Percentiles rank a stretch among this genome's conserved stretches.
Conservation (phyloP, 2,888 invertebrate genomes). For the Microplitis deprimator region DNA sequence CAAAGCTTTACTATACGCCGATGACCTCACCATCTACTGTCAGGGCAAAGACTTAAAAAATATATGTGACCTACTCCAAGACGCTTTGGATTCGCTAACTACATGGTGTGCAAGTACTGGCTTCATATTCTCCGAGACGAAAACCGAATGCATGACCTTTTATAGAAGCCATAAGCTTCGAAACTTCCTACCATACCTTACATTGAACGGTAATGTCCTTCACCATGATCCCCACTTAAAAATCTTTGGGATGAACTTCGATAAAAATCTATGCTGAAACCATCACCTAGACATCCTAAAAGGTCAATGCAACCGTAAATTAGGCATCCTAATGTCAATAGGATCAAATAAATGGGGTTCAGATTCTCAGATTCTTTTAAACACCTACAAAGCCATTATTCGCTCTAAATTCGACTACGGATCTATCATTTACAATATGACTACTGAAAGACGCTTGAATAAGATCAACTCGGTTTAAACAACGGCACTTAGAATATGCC, state of each 20-base stretch:
- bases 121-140: background rate
- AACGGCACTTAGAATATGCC: slow-evolving; percentile 20
- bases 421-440: slow-evolving; percentile 35
- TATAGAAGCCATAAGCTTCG: background rate
- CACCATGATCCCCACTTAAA: background rate
- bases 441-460: background rate
- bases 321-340: too few species aligned
- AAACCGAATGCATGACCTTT: background rate
- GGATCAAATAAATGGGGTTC: too few species aligned
- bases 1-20: too few species aligned
- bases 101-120: background rate
- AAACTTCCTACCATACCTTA: background rate
- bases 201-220: background rate
- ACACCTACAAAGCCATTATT: too few species aligned
- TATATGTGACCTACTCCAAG: too few species aligned
- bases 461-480: slow-evolving; percentile 20
- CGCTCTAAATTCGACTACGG: slow-evolving; percentile 42
- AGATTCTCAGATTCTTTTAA: too few species aligned
- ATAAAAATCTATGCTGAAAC: background rate
- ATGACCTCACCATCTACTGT: too few species aligned
- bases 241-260: background rate
- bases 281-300: too few species aligned
- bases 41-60: too few species aligned
- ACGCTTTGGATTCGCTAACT: too few species aligned
- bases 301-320: too few species aligned